phyloP scores from a whole-genome alignment of 2,113 vertebrate species.

The Notothenia coriiceps region DNA sequence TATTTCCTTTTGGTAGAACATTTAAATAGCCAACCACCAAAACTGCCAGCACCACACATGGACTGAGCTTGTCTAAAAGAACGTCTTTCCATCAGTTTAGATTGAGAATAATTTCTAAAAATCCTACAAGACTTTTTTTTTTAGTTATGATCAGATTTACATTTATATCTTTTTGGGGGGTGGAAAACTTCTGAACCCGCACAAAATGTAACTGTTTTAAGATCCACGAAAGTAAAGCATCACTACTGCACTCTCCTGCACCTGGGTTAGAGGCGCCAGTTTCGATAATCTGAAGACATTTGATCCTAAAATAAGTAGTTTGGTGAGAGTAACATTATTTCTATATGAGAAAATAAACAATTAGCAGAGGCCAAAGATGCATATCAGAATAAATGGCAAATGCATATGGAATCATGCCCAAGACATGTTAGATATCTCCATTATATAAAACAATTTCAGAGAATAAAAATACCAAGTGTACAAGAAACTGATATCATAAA shows the following conservation, averaged over 20 bases:
- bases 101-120: not conserved
- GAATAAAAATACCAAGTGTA: not conserved
- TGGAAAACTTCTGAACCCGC: not conserved
- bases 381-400: not conserved
- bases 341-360: not conserved
- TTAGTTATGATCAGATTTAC: not conserved
- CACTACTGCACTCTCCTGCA: not conserved
- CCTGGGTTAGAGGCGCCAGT: not conserved
- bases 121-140: too few species aligned
- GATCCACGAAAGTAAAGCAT: not conserved
- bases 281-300: not conserved
- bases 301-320: not conserved
- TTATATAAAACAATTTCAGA: not conserved
- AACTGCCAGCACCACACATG: constrained; percentile 8
- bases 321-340: not conserved
- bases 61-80: not conserved
- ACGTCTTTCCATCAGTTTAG: not conserved
- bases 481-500: not conserved
- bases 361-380: not conserved
- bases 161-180: not conserved
- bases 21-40: constrained; percentile 35
- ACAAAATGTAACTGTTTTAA: not conserved
- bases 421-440: not conserved
- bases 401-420: not conserved
- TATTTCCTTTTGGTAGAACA: constrained; percentile 43